These are phyloP conservation scores for Leucania comma DNA, from an alignment of 2,888 invertebrate species.

Conservation along the genomic window DNA sequence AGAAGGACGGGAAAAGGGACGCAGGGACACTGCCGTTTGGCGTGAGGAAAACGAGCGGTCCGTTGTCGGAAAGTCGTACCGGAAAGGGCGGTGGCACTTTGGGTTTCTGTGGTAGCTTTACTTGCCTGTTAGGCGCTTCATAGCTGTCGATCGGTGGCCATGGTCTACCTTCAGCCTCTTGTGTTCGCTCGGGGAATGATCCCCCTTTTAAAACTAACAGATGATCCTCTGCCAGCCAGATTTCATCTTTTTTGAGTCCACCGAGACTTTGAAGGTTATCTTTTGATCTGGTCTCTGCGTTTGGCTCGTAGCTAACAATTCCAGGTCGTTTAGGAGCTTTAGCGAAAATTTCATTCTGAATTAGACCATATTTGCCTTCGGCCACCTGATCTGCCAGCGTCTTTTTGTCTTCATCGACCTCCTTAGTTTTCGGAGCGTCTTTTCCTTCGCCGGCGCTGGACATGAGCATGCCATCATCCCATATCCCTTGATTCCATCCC, in stretches of 20 bases:
- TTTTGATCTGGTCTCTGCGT: conserved; percentile 94
- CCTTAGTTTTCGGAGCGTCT: conserved; percentile 84
- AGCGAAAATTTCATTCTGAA: conserved; percentile 95
- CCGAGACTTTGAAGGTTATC: conserved; percentile 95
- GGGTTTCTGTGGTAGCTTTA: conserved; percentile 95
- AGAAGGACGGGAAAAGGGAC: conserved; percentile 92
- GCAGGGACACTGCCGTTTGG: conserved; percentile 94
- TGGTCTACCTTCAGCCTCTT: conserved; percentile 84
- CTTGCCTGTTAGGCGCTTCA: conserved; percentile 95
- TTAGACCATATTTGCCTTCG: conserved; percentile 97
- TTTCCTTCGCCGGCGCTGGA: conserved; percentile 94
- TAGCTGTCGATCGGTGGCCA: conserved; percentile 97
- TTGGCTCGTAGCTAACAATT: conserved; percentile 95
- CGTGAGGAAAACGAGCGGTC: conserved; percentile 96
- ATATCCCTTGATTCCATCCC: conserved; percentile 90
- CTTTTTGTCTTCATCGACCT: conserved; percentile 94
- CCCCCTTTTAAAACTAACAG: conserved; percentile 96
- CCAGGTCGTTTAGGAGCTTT: conserved; percentile 94
- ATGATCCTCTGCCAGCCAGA: conserved; percentile 97
- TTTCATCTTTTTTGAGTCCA: conserved; percentile 95
- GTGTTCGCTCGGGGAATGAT: conserved; percentile 91
- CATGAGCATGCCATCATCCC: conserved; percentile 93
- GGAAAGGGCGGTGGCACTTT: conserved; percentile 98
- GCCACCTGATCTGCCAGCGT: conserved; percentile 97
- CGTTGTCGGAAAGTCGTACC: conserved; percentile 96